These are phyloP conservation scores for Leptinotarsa lineolata DNA, from an alignment of 1,140 invertebrate species.

Conservation along the genomic window DNA sequence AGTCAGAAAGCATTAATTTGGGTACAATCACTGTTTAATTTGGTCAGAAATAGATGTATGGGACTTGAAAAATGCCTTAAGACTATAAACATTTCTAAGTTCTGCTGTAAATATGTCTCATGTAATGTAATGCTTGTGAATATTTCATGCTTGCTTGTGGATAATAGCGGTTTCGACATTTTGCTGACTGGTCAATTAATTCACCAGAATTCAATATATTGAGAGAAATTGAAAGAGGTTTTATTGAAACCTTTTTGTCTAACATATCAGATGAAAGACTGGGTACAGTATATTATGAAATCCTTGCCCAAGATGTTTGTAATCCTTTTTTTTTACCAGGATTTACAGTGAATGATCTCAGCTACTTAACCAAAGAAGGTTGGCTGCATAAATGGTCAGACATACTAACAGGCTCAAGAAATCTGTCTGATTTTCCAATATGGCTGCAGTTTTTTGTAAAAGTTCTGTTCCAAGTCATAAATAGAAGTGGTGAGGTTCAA, in stretches of 20 bases:
- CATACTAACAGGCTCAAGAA: conserved; percentile 60
- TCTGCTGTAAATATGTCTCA: background rate
- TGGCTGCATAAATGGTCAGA: conserved; percentile 71
- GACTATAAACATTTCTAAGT: background rate
- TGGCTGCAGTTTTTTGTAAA: conserved; percentile 74
- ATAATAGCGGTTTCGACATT: conserved; percentile 69
- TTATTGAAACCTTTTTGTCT: conserved; percentile 67
- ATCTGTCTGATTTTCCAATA: conserved; percentile 66
- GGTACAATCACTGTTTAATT: no score
- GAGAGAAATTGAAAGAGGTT: conserved; percentile 69
- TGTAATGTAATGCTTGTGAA: conserved; percentile 9
- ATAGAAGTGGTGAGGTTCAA: conserved; percentile 62
- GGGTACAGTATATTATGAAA: conserved; percentile 40
- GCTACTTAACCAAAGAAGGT: conserved; percentile 59
- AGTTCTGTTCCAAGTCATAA: conserved; percentile 72
- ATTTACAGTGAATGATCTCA: conserved; percentile 49
- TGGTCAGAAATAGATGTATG: no score
- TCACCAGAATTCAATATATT: conserved; percentile 71
- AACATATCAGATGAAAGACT: conserved; percentile 54
- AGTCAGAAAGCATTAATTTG: no score
- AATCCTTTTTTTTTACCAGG: conserved; percentile 41
- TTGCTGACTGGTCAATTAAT: conserved; percentile 73
- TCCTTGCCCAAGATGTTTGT: background rate
- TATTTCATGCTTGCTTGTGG: conserved; percentile 45
- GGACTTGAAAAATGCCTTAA: background rate